Evolutionary conservation across 23 tunicate genomes (phyloP), one percentile per base, ranked within the genome.

Genomic region (Botrylloides violaceus): DNA sequence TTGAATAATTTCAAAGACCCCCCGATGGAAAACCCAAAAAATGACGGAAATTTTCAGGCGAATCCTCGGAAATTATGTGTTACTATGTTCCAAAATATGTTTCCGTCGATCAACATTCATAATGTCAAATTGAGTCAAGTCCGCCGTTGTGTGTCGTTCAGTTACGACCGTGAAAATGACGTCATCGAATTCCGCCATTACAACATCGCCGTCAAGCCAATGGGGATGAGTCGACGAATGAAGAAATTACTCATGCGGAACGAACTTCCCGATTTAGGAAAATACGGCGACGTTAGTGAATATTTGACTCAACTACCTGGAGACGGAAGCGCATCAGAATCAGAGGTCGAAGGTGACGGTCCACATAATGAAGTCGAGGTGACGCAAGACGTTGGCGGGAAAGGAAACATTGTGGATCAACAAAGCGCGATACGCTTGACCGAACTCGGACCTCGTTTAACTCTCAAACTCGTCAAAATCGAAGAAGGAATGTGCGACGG

Each of bases 361-460:
- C 74, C 74, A 60, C 85, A 70, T 58, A 87, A 81, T 53, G 56
- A 76, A 39, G 83, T 84, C 49, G 92, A 84, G 30, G 39, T 84
- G 3, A 61, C 92, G 3, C 92, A 71, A 59, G 63, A 33, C 9
- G 68, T 78, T 70, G 55, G n/a, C 20, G 78, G 90, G 5, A 48
- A 34, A 32, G 92, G 83, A 22, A 78, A 84, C 47, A 6, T 57
- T 56, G 59, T 80, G 33, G 64, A 75, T n/a, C 63, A 60, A 28
- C 63, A 80, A 66, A 64, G 77, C 32, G 86, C 86, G 35, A 66
- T 92, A 3, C 63, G 92, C 27, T 56, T 92, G 66, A 84, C 92
- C 28, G 98, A 92, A 72, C 82, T 92, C 34, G 98, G 98, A 15
- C 98, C 98, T 3, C 66, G 98, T n/a, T 48, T 92, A 85, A 84